Evolutionary conservation across 2,113 vertebrate species (phyloP), one percentile per base, ranked within the genome.

Genomic region (Prionailurus viverrinus): DNA sequence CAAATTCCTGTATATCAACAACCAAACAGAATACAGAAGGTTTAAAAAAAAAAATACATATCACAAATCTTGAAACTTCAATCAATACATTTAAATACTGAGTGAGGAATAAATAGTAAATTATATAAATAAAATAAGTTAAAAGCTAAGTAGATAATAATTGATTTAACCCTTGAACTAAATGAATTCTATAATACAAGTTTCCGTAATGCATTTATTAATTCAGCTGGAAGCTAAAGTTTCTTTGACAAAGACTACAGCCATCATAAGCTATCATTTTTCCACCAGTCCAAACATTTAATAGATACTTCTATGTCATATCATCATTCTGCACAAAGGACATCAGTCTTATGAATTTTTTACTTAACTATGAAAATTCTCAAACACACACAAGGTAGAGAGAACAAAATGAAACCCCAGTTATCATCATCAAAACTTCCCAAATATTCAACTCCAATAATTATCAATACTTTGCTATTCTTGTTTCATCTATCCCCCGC

Each of bases 361-460:
- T 74, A 68, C 36, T 78, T 95, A 65, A 93, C 21, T 90, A 87
- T 63, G n/a, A 91, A 86, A 93, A 82, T 58, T 91, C 15, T 93
- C 66, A 80, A 65, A 51, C 53, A 96, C n/a, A 84, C 11, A 58
- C 55, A 45, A 33, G 82, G 76, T 71, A 9, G n/a, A 92, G 0
- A 58, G 21, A 83, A 92, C n/a, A 95, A 69, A 92, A 83, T 63
- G 39, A 74, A 89, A 33, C 21, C 33, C n/a, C 2, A 14, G 51
- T 12, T 55, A 90, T n/a, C 27, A 61, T 79, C 33, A 71, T 85
- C 33, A 81, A 95, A 41, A 71, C 71, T 12, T 89, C 31, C 21
- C 71, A 53, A 86, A 61, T 74, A 76, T 10, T 55, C 66, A 76
- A 86, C 36, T 79, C 33, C 39, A 80, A 41, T 3, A 69, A 78